Percentiles rank a stretch among this genome's conserved stretches.
phyloP scores from a whole-genome alignment of 2,113 vertebrate genomes.

The Xiphophorus couchianus region DNA sequence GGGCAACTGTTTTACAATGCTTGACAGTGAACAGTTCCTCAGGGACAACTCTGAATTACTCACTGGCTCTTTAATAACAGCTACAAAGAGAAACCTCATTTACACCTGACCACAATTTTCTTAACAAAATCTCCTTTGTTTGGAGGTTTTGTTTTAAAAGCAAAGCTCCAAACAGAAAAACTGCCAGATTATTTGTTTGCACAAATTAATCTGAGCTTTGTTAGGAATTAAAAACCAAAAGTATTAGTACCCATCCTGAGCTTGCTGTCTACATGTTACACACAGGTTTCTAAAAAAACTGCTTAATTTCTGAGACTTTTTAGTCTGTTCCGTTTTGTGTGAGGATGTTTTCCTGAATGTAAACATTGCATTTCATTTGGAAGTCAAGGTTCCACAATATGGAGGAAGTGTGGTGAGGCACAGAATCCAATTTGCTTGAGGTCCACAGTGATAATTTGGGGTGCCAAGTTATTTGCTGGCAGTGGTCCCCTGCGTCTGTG shows the following conservation, averaged over 20 bases:
- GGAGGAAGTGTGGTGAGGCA: too few species aligned
- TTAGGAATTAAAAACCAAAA: background rate
- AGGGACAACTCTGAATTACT: slow-evolving; percentile 19
- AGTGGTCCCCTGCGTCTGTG: too few species aligned
- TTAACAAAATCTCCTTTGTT: background rate
- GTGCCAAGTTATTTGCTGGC: too few species aligned
- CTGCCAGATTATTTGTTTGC: background rate
- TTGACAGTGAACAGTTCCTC: slow-evolving; percentile 21
- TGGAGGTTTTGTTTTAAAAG: background rate
- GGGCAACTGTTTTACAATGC: slow-evolving; percentile 31
- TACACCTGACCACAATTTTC: slow-evolving; percentile 6
- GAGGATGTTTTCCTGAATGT: too few species aligned
- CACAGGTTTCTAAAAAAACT: background rate
- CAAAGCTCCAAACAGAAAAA: background rate
- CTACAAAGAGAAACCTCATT: slow-evolving; percentile 40
- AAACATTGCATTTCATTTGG: too few species aligned
- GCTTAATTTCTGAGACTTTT: too few species aligned
- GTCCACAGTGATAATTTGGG: too few species aligned
- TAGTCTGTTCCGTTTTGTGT: too few species aligned
- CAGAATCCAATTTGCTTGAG: too few species aligned
- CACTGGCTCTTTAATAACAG: slow-evolving; percentile 31
- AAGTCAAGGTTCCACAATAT: too few species aligned
- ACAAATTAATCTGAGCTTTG: background rate
- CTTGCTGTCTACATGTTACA: background rate
- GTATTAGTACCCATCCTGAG: background rate